These are phyloP conservation scores for Pocillopora damicornis DNA, from an alignment of 64 coral and sea anemone species.

Conservation along the genomic window DNA sequence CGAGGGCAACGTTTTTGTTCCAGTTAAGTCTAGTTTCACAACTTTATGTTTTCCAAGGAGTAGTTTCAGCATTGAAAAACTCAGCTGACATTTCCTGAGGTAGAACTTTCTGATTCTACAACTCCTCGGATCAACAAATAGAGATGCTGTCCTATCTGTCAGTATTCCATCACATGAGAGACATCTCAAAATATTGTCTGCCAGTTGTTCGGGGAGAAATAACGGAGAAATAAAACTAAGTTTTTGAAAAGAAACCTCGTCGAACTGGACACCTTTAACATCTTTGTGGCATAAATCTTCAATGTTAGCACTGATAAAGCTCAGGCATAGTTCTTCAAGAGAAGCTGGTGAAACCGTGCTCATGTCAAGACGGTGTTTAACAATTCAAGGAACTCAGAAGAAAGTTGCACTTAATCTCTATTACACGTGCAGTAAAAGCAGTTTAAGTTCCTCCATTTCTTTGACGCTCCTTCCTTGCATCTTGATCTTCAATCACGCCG, in stretches of 20 bases:
- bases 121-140: slow-evolving; percentile 55
- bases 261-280: slow-evolving; percentile 30
- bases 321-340: slow-evolving; percentile 58
- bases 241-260: not conserved
- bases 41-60: slow-evolving; percentile 4
- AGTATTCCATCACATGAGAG: slow-evolving; percentile 44
- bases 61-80: not conserved
- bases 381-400: not conserved
- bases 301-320: slow-evolving; percentile 58
- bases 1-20: not conserved
- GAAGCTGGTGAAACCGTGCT: slow-evolving; percentile 60
- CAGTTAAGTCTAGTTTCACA: slow-evolving; percentile 8
- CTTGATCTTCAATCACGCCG: no score
- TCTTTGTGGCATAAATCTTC: slow-evolving; percentile 63
- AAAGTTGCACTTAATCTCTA: not conserved
- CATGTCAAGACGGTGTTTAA: slow-evolving; percentile 16
- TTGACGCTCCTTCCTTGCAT: no score
- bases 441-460: no score
- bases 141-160: slow-evolving; percentile 40
- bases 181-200: slow-evolving; percentile 51
- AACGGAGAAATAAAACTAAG: slow-evolving; percentile 65
- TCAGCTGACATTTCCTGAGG: slow-evolving; percentile 36
- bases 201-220: slow-evolving; percentile 71
- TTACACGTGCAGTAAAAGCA: not conserved
- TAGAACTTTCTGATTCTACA: slow-evolving; percentile 72